These are phyloP conservation scores for Leptopilina drosophilae DNA, from an alignment of 2,888 invertebrate genomes.

Conservation along the genomic window DNA sequence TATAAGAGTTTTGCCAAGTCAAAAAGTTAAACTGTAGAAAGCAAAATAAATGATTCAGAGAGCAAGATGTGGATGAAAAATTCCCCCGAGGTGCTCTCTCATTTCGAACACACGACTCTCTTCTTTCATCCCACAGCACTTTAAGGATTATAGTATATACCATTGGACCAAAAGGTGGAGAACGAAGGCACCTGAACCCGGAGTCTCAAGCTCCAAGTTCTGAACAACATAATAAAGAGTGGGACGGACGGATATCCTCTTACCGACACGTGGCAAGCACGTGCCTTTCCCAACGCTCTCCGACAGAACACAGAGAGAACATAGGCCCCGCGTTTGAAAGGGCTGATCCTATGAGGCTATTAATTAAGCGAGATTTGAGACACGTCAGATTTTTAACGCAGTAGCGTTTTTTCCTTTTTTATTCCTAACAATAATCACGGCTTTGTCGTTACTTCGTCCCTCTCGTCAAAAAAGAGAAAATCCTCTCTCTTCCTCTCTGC, in stretches of 20 bases:
- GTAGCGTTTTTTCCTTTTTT: constrained; percentile 41
- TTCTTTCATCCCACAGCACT: constrained; percentile 33
- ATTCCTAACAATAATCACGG: constrained; percentile 41
- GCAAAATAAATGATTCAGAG: constrained; percentile 20
- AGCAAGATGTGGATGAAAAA: neutral
- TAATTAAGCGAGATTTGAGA: constrained; percentile 74
- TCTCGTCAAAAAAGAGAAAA: neutral
- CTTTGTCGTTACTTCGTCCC: neutral
- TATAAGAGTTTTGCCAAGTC: neutral
- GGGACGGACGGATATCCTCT: constrained; percentile 75
- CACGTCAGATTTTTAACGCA: constrained; percentile 69
- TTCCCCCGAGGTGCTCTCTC: constrained; percentile 4
- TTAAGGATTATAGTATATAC: constrained; percentile 43
- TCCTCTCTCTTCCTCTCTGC: neutral
- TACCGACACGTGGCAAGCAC: constrained; percentile 76
- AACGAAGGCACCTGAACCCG: constrained; percentile 65
- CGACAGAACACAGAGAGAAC: constrained; percentile 55
- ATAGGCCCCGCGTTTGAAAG: constrained; percentile 53
- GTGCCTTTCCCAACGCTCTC: constrained; percentile 69
- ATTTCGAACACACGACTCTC: constrained; percentile 21
- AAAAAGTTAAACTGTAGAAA: constrained; percentile 8
- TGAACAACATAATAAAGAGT: constrained; percentile 56
- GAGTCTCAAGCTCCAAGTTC: constrained; percentile 49
- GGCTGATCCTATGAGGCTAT: constrained; percentile 63
- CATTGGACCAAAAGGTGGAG: constrained; percentile 44